Percentiles rank a stretch among this genome's conserved stretches.
Conservation (phyloP, 2,797 vertebrate species). For the Cyprinodon diabolis region DNA sequence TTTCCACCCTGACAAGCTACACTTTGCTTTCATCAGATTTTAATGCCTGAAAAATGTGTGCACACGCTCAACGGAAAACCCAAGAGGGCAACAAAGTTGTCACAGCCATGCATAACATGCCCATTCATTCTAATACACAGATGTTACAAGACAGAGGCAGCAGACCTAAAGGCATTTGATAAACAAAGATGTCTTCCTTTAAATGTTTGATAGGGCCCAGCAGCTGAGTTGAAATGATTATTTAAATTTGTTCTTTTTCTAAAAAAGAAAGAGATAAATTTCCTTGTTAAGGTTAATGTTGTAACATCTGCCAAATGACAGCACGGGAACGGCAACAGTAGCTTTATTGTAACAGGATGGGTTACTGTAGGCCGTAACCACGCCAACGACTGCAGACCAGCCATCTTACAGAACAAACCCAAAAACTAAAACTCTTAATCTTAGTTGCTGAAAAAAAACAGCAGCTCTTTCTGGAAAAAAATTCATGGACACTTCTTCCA, state of each 20-base stretch:
- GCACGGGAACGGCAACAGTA: too few relatives aligned
- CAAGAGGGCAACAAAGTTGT: slow-evolving; percentile 15
- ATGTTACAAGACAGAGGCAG: background rate
- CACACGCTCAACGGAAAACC: background rate
- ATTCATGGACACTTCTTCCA: too few relatives aligned
- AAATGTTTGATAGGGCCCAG: slow-evolving; percentile 1
- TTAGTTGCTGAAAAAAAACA: too few relatives aligned
- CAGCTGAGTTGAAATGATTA: background rate
- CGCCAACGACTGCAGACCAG: too few relatives aligned
- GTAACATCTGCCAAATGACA: background rate
- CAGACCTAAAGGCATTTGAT: background rate
- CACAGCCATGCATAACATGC: slow-evolving; percentile 1
- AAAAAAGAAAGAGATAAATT: background rate
- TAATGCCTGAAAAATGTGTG: background rate
- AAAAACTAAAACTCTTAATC: too few relatives aligned
- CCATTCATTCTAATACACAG: slow-evolving; percentile 15
- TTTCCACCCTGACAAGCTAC: slow-evolving; percentile 1
- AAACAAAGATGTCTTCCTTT: background rate
- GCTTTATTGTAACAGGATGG: too few relatives aligned
- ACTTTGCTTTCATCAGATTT: background rate
- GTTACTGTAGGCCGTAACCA: too few relatives aligned
- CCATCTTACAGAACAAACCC: too few relatives aligned
- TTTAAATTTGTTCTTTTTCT: background rate
- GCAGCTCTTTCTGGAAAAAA: too few relatives aligned
- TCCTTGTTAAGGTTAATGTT: background rate